phyloP scores from a whole-genome alignment of 2,797 vertebrate genomes.

The Ptychobarbus kaznakovi region DNA sequence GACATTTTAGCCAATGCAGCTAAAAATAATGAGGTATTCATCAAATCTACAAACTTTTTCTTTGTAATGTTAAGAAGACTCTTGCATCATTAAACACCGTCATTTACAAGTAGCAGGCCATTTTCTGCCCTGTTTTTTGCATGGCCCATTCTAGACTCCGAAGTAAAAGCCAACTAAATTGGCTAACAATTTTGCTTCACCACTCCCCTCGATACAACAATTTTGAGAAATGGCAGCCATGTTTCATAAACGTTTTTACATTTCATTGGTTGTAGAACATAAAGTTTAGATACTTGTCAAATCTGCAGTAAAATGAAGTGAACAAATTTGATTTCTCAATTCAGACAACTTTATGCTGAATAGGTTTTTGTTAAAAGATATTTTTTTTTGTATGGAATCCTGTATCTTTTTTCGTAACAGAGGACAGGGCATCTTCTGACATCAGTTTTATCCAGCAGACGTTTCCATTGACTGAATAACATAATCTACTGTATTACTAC shows the following conservation, averaged over 20 bases:
- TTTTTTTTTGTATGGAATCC: no score
- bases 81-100: no score
- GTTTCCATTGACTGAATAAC: background rate
- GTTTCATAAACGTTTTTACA: no score
- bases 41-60: background rate
- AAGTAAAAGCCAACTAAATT: no score
- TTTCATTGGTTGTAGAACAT: no score
- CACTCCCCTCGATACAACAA: background rate
- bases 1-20: background rate
- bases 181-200: no score
- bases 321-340: background rate
- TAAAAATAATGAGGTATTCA: background rate
- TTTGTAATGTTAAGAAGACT: background rate
- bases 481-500: background rate
- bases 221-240: background rate
- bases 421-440: background rate
- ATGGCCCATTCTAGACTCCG: no score
- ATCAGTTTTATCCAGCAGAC: background rate
- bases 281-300: background rate
- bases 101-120: no score
- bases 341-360: background rate
- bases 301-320: background rate
- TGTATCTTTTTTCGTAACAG: no score
- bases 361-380: background rate
- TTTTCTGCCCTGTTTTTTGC: no score